Evolutionary conservation across 2,113 vertebrate species (phyloP).

Genomic region (Salminus brasiliensis): DNA sequence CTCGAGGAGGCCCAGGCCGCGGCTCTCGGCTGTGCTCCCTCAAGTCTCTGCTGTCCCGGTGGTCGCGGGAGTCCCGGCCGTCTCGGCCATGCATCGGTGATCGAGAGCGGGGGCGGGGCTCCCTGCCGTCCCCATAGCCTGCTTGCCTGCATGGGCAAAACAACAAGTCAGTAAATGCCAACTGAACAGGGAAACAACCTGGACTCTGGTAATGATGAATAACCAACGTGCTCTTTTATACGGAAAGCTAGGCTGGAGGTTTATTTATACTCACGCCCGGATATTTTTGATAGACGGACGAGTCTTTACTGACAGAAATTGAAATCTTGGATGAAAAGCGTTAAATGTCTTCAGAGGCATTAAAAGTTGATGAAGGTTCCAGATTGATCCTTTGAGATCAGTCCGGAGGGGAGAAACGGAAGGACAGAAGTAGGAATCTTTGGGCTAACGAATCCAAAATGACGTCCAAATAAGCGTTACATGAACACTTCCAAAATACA

Average conservation of each 20-base stretch:
- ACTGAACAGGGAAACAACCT: background rate
- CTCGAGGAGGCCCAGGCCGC: slow-evolving; percentile 79
- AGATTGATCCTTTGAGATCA: background rate
- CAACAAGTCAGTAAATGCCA: slow-evolving; percentile 1
- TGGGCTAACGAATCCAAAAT: background rate
- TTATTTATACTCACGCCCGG: background rate
- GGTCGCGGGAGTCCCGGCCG: slow-evolving; percentile 75
- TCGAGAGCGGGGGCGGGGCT: slow-evolving; percentile 72
- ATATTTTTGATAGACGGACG: too few species aligned
- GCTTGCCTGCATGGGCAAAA: slow-evolving; percentile 61
- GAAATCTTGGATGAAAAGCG: background rate
- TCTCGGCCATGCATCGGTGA: slow-evolving; percentile 79
- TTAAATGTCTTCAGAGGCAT: background rate
- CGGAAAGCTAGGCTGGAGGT: background rate
- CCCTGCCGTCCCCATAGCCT: slow-evolving; percentile 70
- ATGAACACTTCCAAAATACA: background rate
- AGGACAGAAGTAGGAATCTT: background rate
- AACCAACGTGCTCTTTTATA: background rate
- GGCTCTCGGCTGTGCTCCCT: slow-evolving; percentile 70
- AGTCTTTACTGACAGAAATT: background rate
- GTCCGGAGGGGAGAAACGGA: background rate
- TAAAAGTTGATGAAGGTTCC: background rate
- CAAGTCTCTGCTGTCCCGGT: slow-evolving; percentile 80
- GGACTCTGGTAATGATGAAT: background rate
- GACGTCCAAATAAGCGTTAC: background rate